Conservation (phyloP, 2,797 vertebrate species). For the Parambassis ranga region DNA sequence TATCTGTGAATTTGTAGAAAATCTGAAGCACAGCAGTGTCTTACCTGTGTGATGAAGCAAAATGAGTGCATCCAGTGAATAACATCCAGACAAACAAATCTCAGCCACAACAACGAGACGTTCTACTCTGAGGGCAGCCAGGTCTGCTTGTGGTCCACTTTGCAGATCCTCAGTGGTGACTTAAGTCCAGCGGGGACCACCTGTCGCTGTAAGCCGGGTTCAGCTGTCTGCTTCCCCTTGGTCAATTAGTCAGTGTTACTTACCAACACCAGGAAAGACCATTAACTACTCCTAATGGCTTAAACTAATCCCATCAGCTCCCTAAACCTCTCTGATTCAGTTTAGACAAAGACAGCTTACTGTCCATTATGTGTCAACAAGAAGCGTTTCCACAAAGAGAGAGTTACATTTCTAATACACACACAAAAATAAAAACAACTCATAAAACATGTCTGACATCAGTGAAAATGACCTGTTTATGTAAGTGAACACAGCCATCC, state of each 20-base stretch:
- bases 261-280: slow-evolving; percentile 73
- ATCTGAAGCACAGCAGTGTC: too few species aligned
- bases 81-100: not conserved
- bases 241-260: slow-evolving; percentile 66
- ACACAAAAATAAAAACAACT: not conserved
- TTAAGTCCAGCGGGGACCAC: slow-evolving; percentile 8
- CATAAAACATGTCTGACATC: too few species aligned
- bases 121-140: not conserved
- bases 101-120: too few species aligned
- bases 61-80: too few species aligned
- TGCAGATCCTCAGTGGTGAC: not conserved
- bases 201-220: slow-evolving; percentile 20
- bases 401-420: not conserved
- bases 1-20: too few species aligned
- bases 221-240: slow-evolving; percentile 27
- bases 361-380: slow-evolving; percentile 16
- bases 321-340: slow-evolving; percentile 65
- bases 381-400: not conserved
- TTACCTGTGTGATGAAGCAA: slow-evolving; percentile 27
- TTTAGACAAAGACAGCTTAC: slow-evolving; percentile 50
- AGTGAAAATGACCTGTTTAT: too few species aligned
- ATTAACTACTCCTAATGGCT: slow-evolving; percentile 74
- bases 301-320: slow-evolving; percentile 67
- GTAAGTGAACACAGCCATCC: too few species aligned
- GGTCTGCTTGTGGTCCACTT: not conserved